Base-by-base conservation (phyloP, 1,140 invertebrate species). In the Pseudachorutes palmiensis region DNA sequence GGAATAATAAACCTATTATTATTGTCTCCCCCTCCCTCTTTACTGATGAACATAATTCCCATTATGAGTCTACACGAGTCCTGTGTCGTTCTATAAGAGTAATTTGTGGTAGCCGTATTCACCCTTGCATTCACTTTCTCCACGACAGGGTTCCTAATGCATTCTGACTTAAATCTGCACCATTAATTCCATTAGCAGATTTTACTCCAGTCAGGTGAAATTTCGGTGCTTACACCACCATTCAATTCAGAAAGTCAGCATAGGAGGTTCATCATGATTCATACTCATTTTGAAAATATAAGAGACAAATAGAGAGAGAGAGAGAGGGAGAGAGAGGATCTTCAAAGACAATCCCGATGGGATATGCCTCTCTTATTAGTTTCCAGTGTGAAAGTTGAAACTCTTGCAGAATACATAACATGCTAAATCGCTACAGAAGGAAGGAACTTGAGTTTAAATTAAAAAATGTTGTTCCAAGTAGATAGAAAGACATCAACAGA, bases 401-500 rank as follows among this genome's bases (percentile, higher is more conserved):
- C 5, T 9, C 5, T 41, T 9, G 19, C 58, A 16, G 2, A 22
- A 24, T 28, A 26, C 14, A 22, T 28, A 30, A 9, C 19, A 57
- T 57, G 5, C 51, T 5, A 12, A 12, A 28, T 12, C 51, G 5
- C 51, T 57, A 30, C 30, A 26, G 22, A 60, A 60, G 58, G n/a
- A 29, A 30, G 30, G 30, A 60, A 12, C 16, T 28, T 28, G 3
- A 29, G 2, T 41, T 41, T 41, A 41, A 41, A 41, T 41, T 41
- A 61, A 30, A 30, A 61, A 61, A 61, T 61, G 5, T 22, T 22
- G 9, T 19, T 9, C 9, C 24, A 12, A 12, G n/a, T n/a, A n/a
- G n/a, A n/a, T n/a, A 64, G 32, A 48, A 64, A 64, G 16, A 64
- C 41, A 64, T 51, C 45, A 51, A 51, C 49, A 51, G 1, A n/a